Percentiles rank a stretch among this genome's conserved stretches.
Conservation (phyloP, 2,113 vertebrate species). For the Dendropsophus ebraccatus region DNA sequence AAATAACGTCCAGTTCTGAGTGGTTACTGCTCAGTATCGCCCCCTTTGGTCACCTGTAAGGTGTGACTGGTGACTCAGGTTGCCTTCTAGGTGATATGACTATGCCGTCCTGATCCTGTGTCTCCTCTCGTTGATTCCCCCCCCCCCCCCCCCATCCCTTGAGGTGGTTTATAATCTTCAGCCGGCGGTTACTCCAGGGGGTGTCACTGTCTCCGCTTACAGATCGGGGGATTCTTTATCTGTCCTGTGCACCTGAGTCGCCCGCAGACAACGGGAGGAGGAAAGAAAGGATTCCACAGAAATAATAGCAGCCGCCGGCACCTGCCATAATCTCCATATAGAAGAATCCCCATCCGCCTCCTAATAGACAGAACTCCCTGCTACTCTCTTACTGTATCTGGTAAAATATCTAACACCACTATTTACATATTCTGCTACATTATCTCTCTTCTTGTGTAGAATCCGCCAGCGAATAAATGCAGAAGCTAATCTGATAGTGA, state of each 20-base stretch:
- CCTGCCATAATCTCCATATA: neutral
- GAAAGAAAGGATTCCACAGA: neutral
- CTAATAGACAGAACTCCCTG: neutral
- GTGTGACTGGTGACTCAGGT: neutral
- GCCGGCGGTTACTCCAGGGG: neutral
- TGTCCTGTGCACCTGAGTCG: conserved; percentile 7
- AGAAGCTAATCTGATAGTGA: conserved; percentile 27
- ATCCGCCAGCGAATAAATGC: conserved; percentile 9
- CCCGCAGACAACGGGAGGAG: neutral
- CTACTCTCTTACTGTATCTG: conserved; percentile 18
- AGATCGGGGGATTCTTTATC: conserved; percentile 39
- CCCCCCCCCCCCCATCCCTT: neutral
- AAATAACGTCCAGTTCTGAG: too few species aligned
- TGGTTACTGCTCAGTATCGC: too few species aligned
- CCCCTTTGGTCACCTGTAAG: neutral
- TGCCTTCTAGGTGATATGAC: too few species aligned
- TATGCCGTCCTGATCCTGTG: neutral
- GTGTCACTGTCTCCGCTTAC: neutral
- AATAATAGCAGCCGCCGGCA: neutral
- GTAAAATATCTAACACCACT: conserved; percentile 1
- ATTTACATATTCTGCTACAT: conserved; percentile 30
- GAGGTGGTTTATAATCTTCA: conserved; percentile 25
- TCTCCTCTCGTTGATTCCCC: neutral
- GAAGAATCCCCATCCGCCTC: neutral
- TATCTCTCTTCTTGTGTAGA: neutral